phyloP scores from a whole-genome alignment of 1,140 invertebrate genomes.

The Olivierus martensii region DNA sequence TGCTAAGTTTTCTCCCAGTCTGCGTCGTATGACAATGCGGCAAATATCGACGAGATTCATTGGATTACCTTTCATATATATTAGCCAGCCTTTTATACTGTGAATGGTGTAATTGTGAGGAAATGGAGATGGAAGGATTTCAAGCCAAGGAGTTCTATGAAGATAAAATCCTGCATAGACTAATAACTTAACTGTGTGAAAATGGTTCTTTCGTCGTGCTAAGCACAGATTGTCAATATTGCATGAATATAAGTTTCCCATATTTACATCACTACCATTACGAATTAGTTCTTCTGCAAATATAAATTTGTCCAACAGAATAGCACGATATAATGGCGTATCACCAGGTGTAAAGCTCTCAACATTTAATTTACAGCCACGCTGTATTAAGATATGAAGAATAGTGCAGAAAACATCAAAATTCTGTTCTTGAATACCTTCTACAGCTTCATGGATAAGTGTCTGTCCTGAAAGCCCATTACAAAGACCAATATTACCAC shows the following conservation, averaged over 20 bases:
- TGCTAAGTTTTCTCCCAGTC: slow-evolving; percentile 22
- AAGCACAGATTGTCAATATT: slow-evolving; percentile 31
- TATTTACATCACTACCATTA: slow-evolving; percentile 33
- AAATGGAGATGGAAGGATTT: slow-evolving; percentile 21
- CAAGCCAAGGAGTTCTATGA: slow-evolving; percentile 22
- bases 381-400: slow-evolving; percentile 32
- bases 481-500: slow-evolving; percentile 39
- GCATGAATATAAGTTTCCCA: slow-evolving; percentile 24
- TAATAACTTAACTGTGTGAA: slow-evolving; percentile 21
- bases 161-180: slow-evolving; percentile 26
- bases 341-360: slow-evolving; percentile 33
- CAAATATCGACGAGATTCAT: slow-evolving; percentile 33
- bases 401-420: slow-evolving; percentile 31
- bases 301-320: slow-evolving; percentile 30
- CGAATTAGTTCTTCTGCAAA: slow-evolving; percentile 34
- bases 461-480: slow-evolving; percentile 40
- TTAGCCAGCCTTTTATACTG: slow-evolving; percentile 21
- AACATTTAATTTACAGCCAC: slow-evolving; percentile 32
- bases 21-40: slow-evolving; percentile 29
- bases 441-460: slow-evolving; percentile 39
- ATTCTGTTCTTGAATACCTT: slow-evolving; percentile 22
- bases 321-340: slow-evolving; percentile 35
- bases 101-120: slow-evolving; percentile 15
- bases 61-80: slow-evolving; percentile 29
- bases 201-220: slow-evolving; percentile 29